Base-by-base conservation (phyloP, 2,113 vertebrate genomes). In the Melanocharis versteri region DNA sequence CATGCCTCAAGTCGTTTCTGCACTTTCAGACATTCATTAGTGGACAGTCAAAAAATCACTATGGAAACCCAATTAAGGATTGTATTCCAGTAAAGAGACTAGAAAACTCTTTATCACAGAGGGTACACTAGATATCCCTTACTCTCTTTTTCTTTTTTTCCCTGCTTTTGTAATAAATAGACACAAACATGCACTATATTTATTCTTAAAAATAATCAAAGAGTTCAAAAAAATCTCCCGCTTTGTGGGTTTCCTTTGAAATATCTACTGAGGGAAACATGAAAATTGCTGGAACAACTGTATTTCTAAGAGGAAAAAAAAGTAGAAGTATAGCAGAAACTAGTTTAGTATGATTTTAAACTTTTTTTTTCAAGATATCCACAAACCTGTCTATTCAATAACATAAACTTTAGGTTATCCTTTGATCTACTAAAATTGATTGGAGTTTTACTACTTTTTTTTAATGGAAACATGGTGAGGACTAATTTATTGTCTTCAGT, bases 1-100 rank as follows among this genome's bases (percentile, higher is more conserved):
- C 2, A 4, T 50, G 28, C 20, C 24, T 15, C 12, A 42, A 42
- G 7, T 16, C 0, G 0, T 64, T 69, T 48, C 26, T 64, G 30
- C 4, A 3, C 10, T 79, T 90, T 56, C 10, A 5, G 16, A 2
- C 3, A 31, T 33, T 60, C 45, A 26, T 16, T 51, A 45, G 22
- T 11, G 37, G 30, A 8, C 13, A 26, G 15, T n/a, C 8, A 45
- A 85, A 93, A 78, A 35, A 9, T 13, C 22, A 20, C 15, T 30
- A 7, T 31, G 33, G 5, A 90, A 93, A 80, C 4, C 10, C 2
- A 6, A 8, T 13, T n/a, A 77, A 35, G 11, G 15, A 37, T 26
- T 60, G 2, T 15, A 71, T 84, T 83, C 19, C 24, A 47, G 16
- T 68, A 70, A 75, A 35, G 4, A 11, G 93, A 42, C 6, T 24